These are phyloP conservation scores for Diorhabda sublineata DNA, from an alignment of 1,140 invertebrate genomes.

Conservation along the genomic window DNA sequence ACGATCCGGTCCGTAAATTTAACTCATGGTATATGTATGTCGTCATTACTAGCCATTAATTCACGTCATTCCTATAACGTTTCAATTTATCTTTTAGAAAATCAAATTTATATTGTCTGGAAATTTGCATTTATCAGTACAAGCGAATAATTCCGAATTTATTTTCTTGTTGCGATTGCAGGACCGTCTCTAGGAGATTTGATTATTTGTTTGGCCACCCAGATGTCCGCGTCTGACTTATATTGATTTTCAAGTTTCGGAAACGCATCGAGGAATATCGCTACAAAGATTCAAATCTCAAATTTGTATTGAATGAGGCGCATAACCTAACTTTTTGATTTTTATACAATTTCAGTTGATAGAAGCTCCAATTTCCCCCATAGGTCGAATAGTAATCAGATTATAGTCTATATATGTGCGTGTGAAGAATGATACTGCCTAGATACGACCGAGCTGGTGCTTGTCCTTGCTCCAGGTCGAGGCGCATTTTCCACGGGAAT, in stretches of 20 bases:
- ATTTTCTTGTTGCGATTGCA: neutral
- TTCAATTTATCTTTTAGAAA: constrained; percentile 1
- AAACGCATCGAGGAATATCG: no score
- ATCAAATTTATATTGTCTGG: constrained; percentile 1
- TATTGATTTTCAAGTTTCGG: no score
- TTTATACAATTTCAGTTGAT: neutral
- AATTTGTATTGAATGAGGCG: no score
- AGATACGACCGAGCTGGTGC: constrained; percentile 2
- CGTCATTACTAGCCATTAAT: neutral
- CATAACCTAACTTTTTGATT: no score
- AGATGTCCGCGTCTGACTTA: no score
- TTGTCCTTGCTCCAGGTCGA: neutral
- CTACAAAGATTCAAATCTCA: no score
- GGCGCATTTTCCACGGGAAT: constrained; percentile 14
- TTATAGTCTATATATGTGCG: constrained; percentile 11
- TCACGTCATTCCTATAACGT: neutral
- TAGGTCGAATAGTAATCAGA: neutral
- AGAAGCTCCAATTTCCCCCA: neutral
- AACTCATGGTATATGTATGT: neutral
- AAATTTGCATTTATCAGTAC: constrained; percentile 1
- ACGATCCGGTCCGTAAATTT: neutral
- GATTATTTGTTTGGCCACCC: neutral
- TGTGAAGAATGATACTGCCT: constrained; percentile 22
- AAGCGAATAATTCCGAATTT: neutral
- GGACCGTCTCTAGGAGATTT: neutral